Percentiles rank a stretch among this genome's conserved stretches.
phyloP scores from a whole-genome alignment of 2,797 vertebrate genomes.

The Labeo calbasu region DNA sequence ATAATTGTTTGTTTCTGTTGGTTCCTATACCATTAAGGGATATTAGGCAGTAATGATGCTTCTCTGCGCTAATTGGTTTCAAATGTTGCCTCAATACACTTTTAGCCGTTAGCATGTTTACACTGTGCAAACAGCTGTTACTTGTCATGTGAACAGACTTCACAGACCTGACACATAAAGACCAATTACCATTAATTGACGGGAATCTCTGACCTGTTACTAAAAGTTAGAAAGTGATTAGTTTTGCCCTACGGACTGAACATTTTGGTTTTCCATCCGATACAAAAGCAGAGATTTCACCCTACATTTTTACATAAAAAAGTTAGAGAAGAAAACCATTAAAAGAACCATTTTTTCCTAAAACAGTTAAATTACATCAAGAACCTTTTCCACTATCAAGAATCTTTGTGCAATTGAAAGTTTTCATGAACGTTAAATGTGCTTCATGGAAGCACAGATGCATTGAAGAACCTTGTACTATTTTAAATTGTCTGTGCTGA shows the following conservation, averaged over 20 bases:
- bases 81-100: constrained; percentile 52
- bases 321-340: neutral
- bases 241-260: neutral
- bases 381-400: neutral
- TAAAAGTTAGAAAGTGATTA: constrained; percentile 23
- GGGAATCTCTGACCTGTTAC: constrained; percentile 43
- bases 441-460: neutral
- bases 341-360: too few species aligned
- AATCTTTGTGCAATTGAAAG: neutral
- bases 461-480: neutral
- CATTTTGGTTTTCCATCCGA: neutral
- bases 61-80: constrained; percentile 47
- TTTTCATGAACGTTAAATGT: neutral
- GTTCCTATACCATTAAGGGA: constrained; percentile 11
- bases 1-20: constrained; percentile 7
- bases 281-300: neutral
- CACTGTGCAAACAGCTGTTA: constrained; percentile 48
- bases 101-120: constrained; percentile 50
- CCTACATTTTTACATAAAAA: neutral
- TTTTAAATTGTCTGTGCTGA: too few species aligned
- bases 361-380: neutral
- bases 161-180: constrained; percentile 50
- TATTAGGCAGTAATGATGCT: neutral
- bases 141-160: constrained; percentile 46
- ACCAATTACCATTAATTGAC: constrained; percentile 49